Conservation (phyloP, 2,113 vertebrate species). For the Pseudorhombus dupliciocellatus region DNA sequence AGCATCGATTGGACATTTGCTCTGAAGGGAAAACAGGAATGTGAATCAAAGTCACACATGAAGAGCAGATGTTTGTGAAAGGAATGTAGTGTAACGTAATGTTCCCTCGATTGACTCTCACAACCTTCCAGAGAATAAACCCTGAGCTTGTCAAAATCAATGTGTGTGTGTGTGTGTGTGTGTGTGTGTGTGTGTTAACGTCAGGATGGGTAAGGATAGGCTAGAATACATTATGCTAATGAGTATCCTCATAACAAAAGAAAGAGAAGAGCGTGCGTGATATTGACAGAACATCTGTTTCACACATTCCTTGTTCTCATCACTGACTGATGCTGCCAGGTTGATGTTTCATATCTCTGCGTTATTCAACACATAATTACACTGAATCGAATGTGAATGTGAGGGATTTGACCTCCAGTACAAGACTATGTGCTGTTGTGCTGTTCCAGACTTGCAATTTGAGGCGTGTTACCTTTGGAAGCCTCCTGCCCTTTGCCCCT, state of each 20-base stretch:
- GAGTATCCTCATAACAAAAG: too few relatives aligned
- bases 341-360: slow-evolving; percentile 11
- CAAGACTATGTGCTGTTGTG: too few relatives aligned
- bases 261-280: too few relatives aligned
- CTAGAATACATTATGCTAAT: too few relatives aligned
- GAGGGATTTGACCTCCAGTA: too few relatives aligned
- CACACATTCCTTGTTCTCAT: slow-evolving; percentile 19
- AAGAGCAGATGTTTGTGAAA: background rate
- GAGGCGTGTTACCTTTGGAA: background rate
- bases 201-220: too few relatives aligned
- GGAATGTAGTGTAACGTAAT: background rate
- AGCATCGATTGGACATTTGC: slow-evolving; percentile 86
- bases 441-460: background rate
- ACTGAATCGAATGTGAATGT: background rate
- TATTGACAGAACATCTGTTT: slow-evolving; percentile 6
- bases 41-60: background rate
- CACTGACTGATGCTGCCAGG: background rate
- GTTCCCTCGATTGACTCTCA: too few relatives aligned
- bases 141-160: too few relatives aligned
- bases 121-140: too few relatives aligned
- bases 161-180: too few relatives aligned
- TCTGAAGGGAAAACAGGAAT: slow-evolving; percentile 73
- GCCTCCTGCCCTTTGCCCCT: background rate
- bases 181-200: background rate
- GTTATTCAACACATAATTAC: background rate